Percentiles rank a stretch among this genome's conserved stretches.
phyloP scores from a whole-genome alignment of 1,140 invertebrate genomes.

The Heliothis virescens region DNA sequence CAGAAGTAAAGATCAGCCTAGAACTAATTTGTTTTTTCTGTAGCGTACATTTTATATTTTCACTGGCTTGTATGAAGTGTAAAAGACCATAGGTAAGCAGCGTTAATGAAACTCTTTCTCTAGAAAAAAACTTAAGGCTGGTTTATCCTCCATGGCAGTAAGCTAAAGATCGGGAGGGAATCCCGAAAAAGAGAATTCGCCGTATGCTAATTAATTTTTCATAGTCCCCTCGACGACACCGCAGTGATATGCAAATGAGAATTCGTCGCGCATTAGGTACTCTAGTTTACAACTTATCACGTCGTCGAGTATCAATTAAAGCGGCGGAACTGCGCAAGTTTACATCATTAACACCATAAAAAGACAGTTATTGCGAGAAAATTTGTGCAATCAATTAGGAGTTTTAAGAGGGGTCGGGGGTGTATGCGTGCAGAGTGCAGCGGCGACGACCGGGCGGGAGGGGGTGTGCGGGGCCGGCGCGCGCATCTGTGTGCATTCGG shows the following conservation, averaged over 20 bases:
- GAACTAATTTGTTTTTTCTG: neutral
- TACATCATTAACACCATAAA: conserved; percentile 85
- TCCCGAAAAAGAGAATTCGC: conserved; percentile 68
- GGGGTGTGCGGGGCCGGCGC: conserved; percentile 72
- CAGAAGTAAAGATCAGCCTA: neutral
- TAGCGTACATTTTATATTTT: neutral
- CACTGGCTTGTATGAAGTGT: neutral
- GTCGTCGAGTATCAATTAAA: conserved; percentile 78
- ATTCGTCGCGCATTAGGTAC: conserved; percentile 52
- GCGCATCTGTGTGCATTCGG: conserved; percentile 86
- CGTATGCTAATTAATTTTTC: conserved; percentile 80
- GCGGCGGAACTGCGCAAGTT: conserved; percentile 80
- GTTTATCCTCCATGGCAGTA: neutral
- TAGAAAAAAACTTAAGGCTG: conserved; percentile 1
- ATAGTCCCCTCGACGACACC: conserved; percentile 66
- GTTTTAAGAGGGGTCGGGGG: conserved; percentile 82
- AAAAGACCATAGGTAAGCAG: conserved; percentile 8
- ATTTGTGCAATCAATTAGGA: conserved; percentile 86
- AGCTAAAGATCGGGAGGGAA: conserved; percentile 55
- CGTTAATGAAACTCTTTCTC: conserved; percentile 10
- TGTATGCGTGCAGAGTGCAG: conserved; percentile 83
- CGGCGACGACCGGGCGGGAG: conserved; percentile 64
- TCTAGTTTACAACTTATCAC: conserved; percentile 56
- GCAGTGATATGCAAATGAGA: conserved; percentile 63
- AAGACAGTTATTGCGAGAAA: conserved; percentile 86